Percentiles rank a stretch among this genome's conserved stretches.
phyloP scores from a whole-genome alignment of 2,888 invertebrate species.

The Phorcus lineatus region DNA sequence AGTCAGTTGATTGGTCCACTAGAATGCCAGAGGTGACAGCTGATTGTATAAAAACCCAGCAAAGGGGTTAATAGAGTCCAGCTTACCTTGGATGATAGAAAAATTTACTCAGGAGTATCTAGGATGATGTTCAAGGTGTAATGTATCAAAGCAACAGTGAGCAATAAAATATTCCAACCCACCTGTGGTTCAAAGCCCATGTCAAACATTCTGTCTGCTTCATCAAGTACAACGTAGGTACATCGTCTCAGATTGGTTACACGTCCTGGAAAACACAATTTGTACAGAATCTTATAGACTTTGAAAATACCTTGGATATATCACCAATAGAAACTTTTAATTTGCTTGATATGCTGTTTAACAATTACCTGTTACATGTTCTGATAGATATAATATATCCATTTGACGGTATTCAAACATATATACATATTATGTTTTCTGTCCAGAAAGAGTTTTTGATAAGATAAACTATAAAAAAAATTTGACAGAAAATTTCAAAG shows the following conservation, averaged over 20 bases:
- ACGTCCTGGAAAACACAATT: conserved; percentile 78
- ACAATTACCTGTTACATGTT: background rate
- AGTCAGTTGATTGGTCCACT: too few relatives aligned
- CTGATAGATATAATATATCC: background rate
- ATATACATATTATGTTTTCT: background rate
- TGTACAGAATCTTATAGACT: background rate
- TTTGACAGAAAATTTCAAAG: too few relatives aligned
- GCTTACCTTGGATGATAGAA: too few relatives aligned
- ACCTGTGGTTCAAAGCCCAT: conserved; percentile 99
- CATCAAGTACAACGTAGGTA: conserved; percentile 97
- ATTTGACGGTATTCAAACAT: background rate
- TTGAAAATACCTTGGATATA: background rate
- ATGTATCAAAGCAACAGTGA: too few relatives aligned
- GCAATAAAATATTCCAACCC: conserved; percentile 11
- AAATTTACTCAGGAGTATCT: too few relatives aligned
- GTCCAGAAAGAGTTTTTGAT: too few relatives aligned
- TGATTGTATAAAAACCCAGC: too few relatives aligned
- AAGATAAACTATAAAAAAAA: too few relatives aligned
- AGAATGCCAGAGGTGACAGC: too few relatives aligned
- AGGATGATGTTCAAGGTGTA: too few relatives aligned
- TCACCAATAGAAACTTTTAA: too few relatives aligned
- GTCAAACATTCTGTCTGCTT: conserved; percentile 99
- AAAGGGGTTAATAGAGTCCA: too few relatives aligned
- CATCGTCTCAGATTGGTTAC: conserved; percentile 98
- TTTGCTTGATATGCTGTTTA: background rate